These are phyloP conservation scores for Athene cunicularia DNA, from an alignment of 2,113 vertebrate genomes.

Conservation along the genomic window DNA sequence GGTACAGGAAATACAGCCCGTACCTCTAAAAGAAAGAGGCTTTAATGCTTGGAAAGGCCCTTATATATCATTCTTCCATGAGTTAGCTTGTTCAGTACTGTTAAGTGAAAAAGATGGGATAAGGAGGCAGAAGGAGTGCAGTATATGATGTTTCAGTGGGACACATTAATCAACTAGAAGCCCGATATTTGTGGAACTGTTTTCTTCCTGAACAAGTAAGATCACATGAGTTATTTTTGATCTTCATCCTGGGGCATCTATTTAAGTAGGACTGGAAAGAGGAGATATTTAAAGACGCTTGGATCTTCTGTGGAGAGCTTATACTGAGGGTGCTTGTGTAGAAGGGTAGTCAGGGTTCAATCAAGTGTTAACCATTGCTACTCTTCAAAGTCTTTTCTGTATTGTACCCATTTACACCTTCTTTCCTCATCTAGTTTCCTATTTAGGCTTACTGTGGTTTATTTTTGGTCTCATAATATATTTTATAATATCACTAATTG, in stretches of 20 bases:
- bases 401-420: neutral
- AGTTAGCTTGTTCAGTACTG: neutral
- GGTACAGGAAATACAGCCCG: neutral
- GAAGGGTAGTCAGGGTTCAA: neutral
- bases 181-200: neutral
- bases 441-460: neutral
- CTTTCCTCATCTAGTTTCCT: neutral
- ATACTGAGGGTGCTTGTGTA: neutral
- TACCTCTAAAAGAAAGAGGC: neutral
- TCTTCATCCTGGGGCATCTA: neutral
- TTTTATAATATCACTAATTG: neutral
- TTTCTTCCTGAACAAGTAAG: neutral
- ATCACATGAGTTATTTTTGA: neutral
- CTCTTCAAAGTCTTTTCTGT: neutral
- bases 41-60: neutral
- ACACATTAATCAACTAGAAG: neutral
- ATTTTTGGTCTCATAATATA: neutral
- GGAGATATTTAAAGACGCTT: neutral
- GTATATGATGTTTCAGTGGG: neutral
- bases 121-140: neutral
- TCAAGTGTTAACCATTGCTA: neutral
- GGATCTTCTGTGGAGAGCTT: neutral
- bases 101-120: neutral
- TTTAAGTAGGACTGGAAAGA: neutral
- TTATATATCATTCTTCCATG: neutral